These are phyloP conservation scores for Palythoa caribaeorum DNA, from an alignment of 92 coral and sea anemone genomes.

Conservation along the genomic window DNA sequence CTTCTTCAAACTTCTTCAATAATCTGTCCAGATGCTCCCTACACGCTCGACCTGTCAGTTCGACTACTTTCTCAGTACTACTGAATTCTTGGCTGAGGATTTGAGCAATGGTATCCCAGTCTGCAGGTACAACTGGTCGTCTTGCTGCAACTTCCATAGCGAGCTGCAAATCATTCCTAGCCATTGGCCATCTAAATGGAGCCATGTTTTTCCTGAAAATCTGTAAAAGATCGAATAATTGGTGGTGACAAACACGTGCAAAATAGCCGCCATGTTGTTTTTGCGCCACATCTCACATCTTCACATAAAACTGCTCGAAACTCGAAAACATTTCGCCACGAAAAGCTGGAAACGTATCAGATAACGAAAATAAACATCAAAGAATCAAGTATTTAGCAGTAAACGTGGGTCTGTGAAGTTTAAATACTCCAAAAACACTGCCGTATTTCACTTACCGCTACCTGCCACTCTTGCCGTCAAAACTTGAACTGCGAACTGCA, in stretches of 20 bases:
- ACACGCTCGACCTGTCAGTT: conserved; percentile 22
- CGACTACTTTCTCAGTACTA: conserved; percentile 13
- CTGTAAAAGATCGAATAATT: conserved; percentile 44
- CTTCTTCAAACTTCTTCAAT: conserved; percentile 13
- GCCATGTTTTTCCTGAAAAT: conserved; percentile 49
- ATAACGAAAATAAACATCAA: too few species aligned
- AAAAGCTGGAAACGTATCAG: too few species aligned
- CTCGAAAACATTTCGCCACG: too few species aligned
- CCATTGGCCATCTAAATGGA: conserved; percentile 53
- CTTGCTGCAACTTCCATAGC: conserved; percentile 13
- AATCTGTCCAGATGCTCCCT: conserved; percentile 9
- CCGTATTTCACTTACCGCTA: too few species aligned
- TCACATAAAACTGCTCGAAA: too few species aligned
- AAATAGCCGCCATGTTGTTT: too few species aligned
- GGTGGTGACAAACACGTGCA: background rate
- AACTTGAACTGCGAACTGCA: too few species aligned
- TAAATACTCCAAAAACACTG: too few species aligned
- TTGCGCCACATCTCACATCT: too few species aligned
- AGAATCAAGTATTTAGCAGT: too few species aligned
- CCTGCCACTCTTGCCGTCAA: too few species aligned
- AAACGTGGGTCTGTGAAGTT: too few species aligned
- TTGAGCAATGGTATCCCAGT: conserved; percentile 15
- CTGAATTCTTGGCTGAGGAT: conserved; percentile 8
- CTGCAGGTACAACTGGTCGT: background rate
- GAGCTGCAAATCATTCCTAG: conserved; percentile 15